A percentile compares a stretch with the other conserved stretches of the same genome.
phyloP scores from a whole-genome alignment of 1,140 invertebrate genomes.

The Apolygus lucorum region DNA sequence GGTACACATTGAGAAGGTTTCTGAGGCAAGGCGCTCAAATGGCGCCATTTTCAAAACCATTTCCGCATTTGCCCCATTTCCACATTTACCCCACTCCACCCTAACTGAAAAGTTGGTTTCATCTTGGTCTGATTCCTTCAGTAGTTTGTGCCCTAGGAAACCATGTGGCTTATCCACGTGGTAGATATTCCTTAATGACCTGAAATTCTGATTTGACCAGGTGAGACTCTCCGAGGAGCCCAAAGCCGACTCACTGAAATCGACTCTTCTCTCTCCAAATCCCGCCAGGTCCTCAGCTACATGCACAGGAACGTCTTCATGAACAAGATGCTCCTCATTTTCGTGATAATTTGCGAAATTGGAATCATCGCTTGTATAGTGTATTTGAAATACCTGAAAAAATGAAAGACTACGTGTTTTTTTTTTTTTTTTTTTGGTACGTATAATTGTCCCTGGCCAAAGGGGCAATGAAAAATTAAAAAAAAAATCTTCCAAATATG shows the following conservation, averaged over 20 bases:
- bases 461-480: too few relatives aligned
- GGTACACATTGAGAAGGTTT: too few relatives aligned
- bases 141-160: not conserved
- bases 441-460: too few relatives aligned
- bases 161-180: not conserved
- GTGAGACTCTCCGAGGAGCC: constrained; percentile 50
- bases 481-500: too few relatives aligned
- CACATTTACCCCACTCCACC: too few relatives aligned
- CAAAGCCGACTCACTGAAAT: constrained; percentile 51
- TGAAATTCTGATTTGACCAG: not conserved
- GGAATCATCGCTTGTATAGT: constrained; percentile 48
- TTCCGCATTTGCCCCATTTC: too few relatives aligned
- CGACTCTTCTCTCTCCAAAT: constrained; percentile 49
- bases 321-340: constrained; percentile 56
- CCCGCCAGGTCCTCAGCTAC: constrained; percentile 48
- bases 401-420: too few relatives aligned
- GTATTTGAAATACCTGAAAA: constrained; percentile 46
- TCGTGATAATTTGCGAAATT: constrained; percentile 57
- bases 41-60: too few relatives aligned
- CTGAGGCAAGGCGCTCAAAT: too few relatives aligned
- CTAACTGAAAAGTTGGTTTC: not conserved
- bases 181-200: too few relatives aligned
- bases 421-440: too few relatives aligned
- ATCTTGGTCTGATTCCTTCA: not conserved
- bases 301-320: constrained; percentile 55